Base-by-base conservation (phyloP, 2,888 invertebrate genomes). In the Eupithecia inturbata region DNA sequence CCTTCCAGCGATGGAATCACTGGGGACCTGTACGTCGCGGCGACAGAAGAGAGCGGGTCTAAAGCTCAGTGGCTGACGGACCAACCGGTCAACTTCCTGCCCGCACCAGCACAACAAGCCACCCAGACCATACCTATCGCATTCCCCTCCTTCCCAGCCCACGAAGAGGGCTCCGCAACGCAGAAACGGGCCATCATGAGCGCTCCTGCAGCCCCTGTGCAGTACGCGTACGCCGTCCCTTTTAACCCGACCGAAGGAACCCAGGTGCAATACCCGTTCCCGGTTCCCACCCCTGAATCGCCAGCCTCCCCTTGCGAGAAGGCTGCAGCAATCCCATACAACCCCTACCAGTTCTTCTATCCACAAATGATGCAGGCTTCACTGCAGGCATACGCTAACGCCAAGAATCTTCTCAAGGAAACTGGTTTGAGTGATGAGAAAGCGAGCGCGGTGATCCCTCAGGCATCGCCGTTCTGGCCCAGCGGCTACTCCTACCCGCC, bases 21-120 rank as follows among this genome's bases (percentile, higher is more conserved):
- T 0, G 94, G 94, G 33, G 94, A 94, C 77, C 84, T 94, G 14
- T 94, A 91, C 82, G 93, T 94, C 1, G 94, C 94, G 9, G 94
- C 94, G 1, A 85, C 93, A 10, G 94, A 94, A 82, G 92, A 94
- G 62, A 89, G 80, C 62, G 93, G 92, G 28, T 83, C 87, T 1
- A 90, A 89, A 70, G 83, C 92, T 0, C 91, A 93, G 75, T 94
- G 94, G 93, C 83, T 92, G 5, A 90, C 91, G 0, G 94, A 94
- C 68, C 89, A 92, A 33, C 90, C 93, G 0, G 79, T 94, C 39
- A 93, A 88, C 82, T 91, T 92, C 79, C 78, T 94, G 41, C 85
- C 89, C 12, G 78, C 83, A 4, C 78, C 87, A 7, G 31, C 68
- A 10, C 49, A 64, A 12, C 49, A 64, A 26, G 72, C 85, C 19